Percentiles rank a stretch among this genome's conserved stretches.
These are phyloP conservation scores for Ryuthela nishihirai DNA, from an alignment of 2,888 invertebrate genomes.

Conservation along the genomic window DNA sequence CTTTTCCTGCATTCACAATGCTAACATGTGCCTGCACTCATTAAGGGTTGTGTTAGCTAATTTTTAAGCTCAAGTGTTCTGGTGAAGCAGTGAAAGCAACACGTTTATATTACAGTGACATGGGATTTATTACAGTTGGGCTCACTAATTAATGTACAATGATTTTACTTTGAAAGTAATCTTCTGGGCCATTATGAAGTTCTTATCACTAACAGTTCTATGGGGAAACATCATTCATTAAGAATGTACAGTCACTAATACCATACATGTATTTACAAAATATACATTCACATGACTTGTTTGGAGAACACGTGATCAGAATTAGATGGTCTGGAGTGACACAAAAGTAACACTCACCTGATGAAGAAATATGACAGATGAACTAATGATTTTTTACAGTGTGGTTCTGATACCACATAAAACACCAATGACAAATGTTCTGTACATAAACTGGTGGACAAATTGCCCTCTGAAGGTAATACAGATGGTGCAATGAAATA, in stretches of 20 bases:
- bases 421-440: conserved; percentile 24
- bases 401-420: conserved; percentile 23
- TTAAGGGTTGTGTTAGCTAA: too few relatives aligned
- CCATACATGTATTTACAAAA: conserved; percentile 36
- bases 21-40: too few relatives aligned
- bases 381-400: conserved; percentile 31
- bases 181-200: conserved; percentile 35
- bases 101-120: conserved; percentile 34
- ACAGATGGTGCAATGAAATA: conserved; percentile 26
- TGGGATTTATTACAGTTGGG: conserved; percentile 22
- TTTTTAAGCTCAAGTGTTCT: conserved; percentile 36
- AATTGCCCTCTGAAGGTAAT: conserved; percentile 4
- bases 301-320: too few relatives aligned
- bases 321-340: too few relatives aligned
- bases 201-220: conserved; percentile 34
- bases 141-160: conserved; percentile 31
- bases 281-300: conserved; percentile 29
- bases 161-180: conserved; percentile 38
- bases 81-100: conserved; percentile 36
- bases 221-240: conserved; percentile 14
- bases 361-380: conserved; percentile 9
- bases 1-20: conserved; percentile 24
- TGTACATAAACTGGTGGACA: conserved; percentile 32
- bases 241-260: conserved; percentile 39
- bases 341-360: too few relatives aligned